Evolutionary conservation across 2,888 invertebrate species (phyloP).

Genomic region (Callyntrura guangdongensis): DNA sequence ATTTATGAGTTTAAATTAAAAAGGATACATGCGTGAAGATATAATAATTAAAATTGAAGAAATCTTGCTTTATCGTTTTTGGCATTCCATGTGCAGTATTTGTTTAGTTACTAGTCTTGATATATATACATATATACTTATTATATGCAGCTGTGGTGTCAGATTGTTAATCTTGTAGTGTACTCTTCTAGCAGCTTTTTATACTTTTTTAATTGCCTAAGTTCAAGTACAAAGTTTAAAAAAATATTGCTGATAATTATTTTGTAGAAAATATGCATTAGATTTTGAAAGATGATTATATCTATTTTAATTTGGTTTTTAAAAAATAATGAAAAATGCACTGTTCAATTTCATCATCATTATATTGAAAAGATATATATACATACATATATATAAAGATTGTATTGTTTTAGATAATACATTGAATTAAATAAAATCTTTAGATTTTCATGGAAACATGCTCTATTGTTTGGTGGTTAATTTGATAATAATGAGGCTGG

Average conservation of each 20-base stretch:
- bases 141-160: slow-evolving; percentile 57
- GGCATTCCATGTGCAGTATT: slow-evolving; percentile 49
- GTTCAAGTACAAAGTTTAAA: background rate
- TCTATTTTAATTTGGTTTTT: background rate
- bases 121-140: slow-evolving; percentile 17
- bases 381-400: slow-evolving; percentile 5
- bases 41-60: background rate
- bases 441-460: slow-evolving; percentile 54
- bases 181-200: slow-evolving; percentile 39
- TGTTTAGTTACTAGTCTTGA: slow-evolving; percentile 66
- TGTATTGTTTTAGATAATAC: background rate
- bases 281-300: background rate
- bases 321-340: background rate
- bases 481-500: no score
- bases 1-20: slow-evolving; percentile 2
- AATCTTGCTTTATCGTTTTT: slow-evolving; percentile 4
- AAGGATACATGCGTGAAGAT: slow-evolving; percentile 1
- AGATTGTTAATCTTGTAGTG: slow-evolving; percentile 3
- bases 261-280: background rate
- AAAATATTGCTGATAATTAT: background rate
- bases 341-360: background rate
- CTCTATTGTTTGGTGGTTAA: background rate
- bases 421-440: slow-evolving; percentile 19
- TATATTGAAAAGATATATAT: slow-evolving; percentile 13
- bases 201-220: background rate